Base-by-base conservation (phyloP, 1,140 invertebrate genomes). In the Copidosoma floridanum region DNA sequence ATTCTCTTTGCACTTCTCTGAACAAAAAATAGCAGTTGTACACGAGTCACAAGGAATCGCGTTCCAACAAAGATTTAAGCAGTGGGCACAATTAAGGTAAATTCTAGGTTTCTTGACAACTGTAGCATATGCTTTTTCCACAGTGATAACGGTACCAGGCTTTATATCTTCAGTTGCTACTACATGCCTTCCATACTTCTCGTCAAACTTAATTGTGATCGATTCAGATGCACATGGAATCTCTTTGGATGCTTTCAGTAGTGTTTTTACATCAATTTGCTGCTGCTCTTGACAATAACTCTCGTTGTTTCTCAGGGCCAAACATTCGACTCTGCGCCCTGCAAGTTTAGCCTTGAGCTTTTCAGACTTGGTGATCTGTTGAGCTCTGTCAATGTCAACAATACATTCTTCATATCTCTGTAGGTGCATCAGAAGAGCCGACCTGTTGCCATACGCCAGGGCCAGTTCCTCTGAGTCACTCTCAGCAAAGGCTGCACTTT, bases 101-200 rank as follows among this genome's bases (percentile, higher is more conserved):
- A 79, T 77, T 68, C 86, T 82, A 11, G 83, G 72, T 35, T 83
- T 80, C 20, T 86, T 66, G 16, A 93, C 70, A 1, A 90, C 78
- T 10, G 83, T 82, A 37, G 86, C 82, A 73, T 88, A 95, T 6
- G 92, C 88, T 47, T 87, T 82, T 79, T 96, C 93, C 38, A 88
- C 79, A 29, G 87, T 86, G 12, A 96, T 64, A 20, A 93, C 79
- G 76, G 94, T 89, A 1, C 92, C 92, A 16, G 86, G 82, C 61
- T 75, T 71, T 56, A 91, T 84, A 69, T 89, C 81, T 59, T 82
- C 79, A 23, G 80, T 82, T 1, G 89, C 86, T 29, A 87, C 72
- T 29, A 91, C 75, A 68, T 86, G 85, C 53, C 88, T 81, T 1
- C 89, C 89, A 70, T 84, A 83, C 32, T 80, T 74, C 58, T 82